These are phyloP conservation scores for Myrmecobius fasciatus DNA, from an alignment of 2,113 vertebrate species.

Conservation along the genomic window DNA sequence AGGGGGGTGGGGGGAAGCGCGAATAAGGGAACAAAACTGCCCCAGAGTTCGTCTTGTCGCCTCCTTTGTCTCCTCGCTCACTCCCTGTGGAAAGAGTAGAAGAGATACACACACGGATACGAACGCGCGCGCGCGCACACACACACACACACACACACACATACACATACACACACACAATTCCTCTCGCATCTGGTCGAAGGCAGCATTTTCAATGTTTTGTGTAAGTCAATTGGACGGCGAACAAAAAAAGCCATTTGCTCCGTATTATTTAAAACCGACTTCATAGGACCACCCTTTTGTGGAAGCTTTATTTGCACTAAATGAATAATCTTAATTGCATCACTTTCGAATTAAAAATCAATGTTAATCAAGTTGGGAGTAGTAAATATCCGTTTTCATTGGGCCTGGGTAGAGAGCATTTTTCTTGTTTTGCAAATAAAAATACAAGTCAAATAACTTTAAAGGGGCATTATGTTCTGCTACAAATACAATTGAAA, in stretches of 20 bases:
- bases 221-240: conserved; percentile 84
- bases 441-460: conserved; percentile 88
- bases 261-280: conserved; percentile 84
- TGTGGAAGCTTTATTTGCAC: conserved; percentile 88
- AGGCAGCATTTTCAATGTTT: conserved; percentile 83
- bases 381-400: conserved; percentile 89
- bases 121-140: not conserved
- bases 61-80: conserved; percentile 90
- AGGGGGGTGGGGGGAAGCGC: conserved; percentile 12
- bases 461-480: conserved; percentile 87
- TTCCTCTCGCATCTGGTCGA: conserved; percentile 88
- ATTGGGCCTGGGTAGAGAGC: conserved; percentile 82
- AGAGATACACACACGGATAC: conserved; percentile 42
- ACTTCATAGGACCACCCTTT: conserved; percentile 82
- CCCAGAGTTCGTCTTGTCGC: conserved; percentile 86
- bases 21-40: conserved; percentile 81
- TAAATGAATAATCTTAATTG: conserved; percentile 96
- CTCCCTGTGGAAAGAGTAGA: conserved; percentile 76
- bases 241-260: conserved; percentile 77
- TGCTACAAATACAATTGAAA: conserved; percentile 89
- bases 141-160: conserved; percentile 32
- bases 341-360: conserved; percentile 93
- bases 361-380: conserved; percentile 92
- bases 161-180: conserved; percentile 80
- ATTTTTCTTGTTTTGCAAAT: conserved; percentile 86